Percentiles rank a stretch among this genome's conserved stretches.
These are phyloP conservation scores for Turnix velox DNA, from an alignment of 2,113 vertebrate species.

Conservation along the genomic window DNA sequence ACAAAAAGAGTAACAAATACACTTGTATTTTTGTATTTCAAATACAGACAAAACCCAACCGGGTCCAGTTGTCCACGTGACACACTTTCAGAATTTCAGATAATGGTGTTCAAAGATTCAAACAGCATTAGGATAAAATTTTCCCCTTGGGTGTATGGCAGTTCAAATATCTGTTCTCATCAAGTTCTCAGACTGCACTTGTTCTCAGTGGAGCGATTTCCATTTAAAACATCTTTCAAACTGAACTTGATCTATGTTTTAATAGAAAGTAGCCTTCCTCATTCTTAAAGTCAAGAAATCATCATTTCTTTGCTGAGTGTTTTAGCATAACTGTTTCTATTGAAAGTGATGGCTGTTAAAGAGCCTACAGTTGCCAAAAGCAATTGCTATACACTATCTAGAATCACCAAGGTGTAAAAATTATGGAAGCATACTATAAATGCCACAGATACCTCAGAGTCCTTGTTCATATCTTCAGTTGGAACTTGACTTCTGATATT, in stretches of 20 bases:
- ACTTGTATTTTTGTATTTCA: background rate
- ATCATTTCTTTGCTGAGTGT: background rate
- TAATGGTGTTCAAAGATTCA: slow-evolving; percentile 62
- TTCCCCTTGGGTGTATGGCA: slow-evolving; percentile 38
- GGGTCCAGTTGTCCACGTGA: background rate
- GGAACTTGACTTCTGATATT: background rate
- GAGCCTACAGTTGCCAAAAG: background rate
- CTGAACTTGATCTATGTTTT: slow-evolving; percentile 40
- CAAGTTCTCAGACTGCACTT: slow-evolving; percentile 47
- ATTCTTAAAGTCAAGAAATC: slow-evolving; percentile 29
- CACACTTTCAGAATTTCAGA: slow-evolving; percentile 26
- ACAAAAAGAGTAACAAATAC: background rate
- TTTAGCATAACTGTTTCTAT: background rate
- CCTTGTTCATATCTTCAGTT: background rate
- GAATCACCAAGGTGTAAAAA: background rate
- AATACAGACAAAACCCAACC: background rate
- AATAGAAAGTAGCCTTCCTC: slow-evolving; percentile 16
- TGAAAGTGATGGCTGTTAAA: background rate
- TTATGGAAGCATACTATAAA: background rate
- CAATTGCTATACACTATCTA: background rate
- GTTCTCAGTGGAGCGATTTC: slow-evolving; percentile 62
- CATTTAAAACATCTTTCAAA: slow-evolving; percentile 57
- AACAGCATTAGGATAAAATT: slow-evolving; percentile 62
- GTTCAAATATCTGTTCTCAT: slow-evolving; percentile 67
- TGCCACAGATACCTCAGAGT: background rate